phyloP scores from a whole-genome alignment of 2,888 invertebrate species.

The Leptinotarsa juncta region DNA sequence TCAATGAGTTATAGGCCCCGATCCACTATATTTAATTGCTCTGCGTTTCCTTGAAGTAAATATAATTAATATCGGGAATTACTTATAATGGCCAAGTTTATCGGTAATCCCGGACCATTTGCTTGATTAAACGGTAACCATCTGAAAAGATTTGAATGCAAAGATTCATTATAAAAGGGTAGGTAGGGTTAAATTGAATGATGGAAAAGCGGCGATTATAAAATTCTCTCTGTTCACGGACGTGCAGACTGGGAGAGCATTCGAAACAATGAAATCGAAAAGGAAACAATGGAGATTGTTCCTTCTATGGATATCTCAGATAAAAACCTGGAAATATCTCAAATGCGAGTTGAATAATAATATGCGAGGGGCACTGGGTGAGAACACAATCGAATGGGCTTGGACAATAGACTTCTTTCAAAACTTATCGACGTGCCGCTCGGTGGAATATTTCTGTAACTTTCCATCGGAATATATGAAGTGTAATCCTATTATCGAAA shows the following conservation, averaged over 20 bases:
- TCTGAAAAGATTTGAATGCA: conserved; percentile 37
- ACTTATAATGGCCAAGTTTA: conserved; percentile 40
- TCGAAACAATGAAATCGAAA: conserved; percentile 4
- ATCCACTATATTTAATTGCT: conserved; percentile 36
- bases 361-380: neutral
- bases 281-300: conserved; percentile 18
- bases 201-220: conserved; percentile 1
- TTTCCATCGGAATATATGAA: too few species aligned
- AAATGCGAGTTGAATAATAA: conserved; percentile 11
- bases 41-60: conserved; percentile 33
- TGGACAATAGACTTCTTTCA: neutral
- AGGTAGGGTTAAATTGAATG: conserved; percentile 17
- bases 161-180: conserved; percentile 21
- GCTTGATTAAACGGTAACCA: conserved; percentile 41
- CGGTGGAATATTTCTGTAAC: neutral
- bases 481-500: too few species aligned
- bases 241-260: neutral
- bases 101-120: conserved; percentile 39
- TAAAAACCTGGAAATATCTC: neutral
- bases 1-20: conserved; percentile 32
- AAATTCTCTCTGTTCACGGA: neutral
- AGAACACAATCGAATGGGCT: neutral
- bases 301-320: neutral
- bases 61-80: conserved; percentile 41
- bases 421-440: neutral